Percentiles rank a stretch among this genome's conserved stretches.
These are phyloP conservation scores for Pangasius krempfi DNA, from an alignment of 2,797 vertebrate species.

Conservation along the genomic window DNA sequence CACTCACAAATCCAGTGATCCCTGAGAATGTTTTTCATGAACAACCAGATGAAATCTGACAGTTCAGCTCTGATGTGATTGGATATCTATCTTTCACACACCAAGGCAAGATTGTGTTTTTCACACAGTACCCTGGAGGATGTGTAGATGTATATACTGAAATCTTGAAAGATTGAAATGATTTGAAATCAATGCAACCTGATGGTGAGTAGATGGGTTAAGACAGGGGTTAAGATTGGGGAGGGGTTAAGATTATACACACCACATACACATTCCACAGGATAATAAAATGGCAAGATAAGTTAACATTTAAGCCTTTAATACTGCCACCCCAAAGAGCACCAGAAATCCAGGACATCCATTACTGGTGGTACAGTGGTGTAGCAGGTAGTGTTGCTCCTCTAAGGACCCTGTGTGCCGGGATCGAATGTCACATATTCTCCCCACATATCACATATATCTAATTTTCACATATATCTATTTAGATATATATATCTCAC, in stretches of 20 bases:
- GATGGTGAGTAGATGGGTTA: not conserved
- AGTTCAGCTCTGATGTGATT: not conserved
- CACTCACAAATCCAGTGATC: not conserved
- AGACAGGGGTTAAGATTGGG: too few relatives aligned
- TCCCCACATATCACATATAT: not conserved
- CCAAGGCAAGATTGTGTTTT: not conserved
- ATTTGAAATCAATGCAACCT: not conserved
- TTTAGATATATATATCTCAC: too few relatives aligned
- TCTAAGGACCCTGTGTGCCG: not conserved
- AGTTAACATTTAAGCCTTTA: not conserved
- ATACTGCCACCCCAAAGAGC: not conserved
- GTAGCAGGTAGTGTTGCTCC: too few relatives aligned
- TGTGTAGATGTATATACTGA: not conserved
- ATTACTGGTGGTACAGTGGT: not conserved
- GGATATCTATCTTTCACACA: slow-evolving; percentile 1
- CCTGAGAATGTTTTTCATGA: not conserved
- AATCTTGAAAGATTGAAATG: not conserved
- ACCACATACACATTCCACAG: not conserved
- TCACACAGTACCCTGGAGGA: not conserved
- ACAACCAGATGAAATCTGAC: not conserved
- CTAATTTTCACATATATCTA: too few relatives aligned
- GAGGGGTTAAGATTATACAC: not conserved
- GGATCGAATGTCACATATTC: not conserved
- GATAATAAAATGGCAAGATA: not conserved
- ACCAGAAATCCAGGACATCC: not conserved